Conservation (phyloP, 2,888 invertebrate species). For the Drosophila stalkeri region DNA sequence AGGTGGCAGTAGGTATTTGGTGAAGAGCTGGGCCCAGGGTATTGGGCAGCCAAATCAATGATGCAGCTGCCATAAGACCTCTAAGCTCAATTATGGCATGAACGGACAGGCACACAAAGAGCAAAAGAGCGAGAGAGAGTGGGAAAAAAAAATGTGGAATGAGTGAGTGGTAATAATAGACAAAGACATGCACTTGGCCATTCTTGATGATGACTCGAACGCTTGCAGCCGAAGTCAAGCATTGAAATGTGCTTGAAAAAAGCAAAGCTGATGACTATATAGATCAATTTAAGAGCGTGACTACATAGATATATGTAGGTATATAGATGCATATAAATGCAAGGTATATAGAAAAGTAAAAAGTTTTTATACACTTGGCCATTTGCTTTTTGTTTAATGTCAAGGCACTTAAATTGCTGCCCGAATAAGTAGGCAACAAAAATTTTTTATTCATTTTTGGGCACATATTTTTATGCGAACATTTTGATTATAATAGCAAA, state of each 20-base stretch:
- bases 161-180: constrained; percentile 14
- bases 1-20: neutral
- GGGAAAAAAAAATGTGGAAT: neutral
- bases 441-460: constrained; percentile 8
- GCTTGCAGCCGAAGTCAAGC: constrained; percentile 33
- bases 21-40: neutral
- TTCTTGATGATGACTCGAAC: constrained; percentile 48
- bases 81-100: constrained; percentile 73
- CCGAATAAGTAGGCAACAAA: constrained; percentile 56
- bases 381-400: neutral
- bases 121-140: constrained; percentile 1
- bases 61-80: constrained; percentile 75
- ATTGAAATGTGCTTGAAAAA: constrained; percentile 12
- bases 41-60: constrained; percentile 65
- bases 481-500: neutral
- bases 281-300: neutral
- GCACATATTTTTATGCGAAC: constrained; percentile 4
- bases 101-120: constrained; percentile 22
- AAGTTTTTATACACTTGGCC: neutral
- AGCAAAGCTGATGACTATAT: constrained; percentile 8
- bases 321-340: neutral
- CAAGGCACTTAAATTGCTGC: neutral
- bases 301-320: neutral
- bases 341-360: neutral
- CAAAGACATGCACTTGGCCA: constrained; percentile 38